phyloP scores from a whole-genome alignment of 2,888 invertebrate species.

The Drosophila basisetae region DNA sequence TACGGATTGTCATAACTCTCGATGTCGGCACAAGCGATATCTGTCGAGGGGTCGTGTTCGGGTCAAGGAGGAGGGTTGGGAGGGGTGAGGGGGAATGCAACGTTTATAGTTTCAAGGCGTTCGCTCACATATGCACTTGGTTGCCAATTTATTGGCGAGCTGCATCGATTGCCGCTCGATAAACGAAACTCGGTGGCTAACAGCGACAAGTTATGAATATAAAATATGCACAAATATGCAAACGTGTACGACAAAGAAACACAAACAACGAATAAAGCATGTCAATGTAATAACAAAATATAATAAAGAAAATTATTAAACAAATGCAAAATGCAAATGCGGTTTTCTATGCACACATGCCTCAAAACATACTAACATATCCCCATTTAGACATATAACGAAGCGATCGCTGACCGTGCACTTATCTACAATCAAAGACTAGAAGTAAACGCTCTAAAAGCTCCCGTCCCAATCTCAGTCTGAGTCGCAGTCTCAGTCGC shows the following conservation, averaged over 20 bases:
- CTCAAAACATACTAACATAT: constrained; percentile 1
- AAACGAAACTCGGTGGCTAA: constrained; percentile 51
- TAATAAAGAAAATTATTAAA: constrained; percentile 79
- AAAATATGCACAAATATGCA: constrained; percentile 82
- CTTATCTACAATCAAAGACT: constrained; percentile 74
- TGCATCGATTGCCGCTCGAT: constrained; percentile 79
- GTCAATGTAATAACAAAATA: constrained; percentile 77
- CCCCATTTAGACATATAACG: constrained; percentile 13
- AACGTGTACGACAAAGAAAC: constrained; percentile 58
- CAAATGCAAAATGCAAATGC: constrained; percentile 69
- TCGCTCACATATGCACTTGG: constrained; percentile 43
- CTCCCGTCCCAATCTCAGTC: constrained; percentile 54
- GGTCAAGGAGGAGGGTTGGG: constrained; percentile 33
- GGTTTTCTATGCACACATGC: constrained; percentile 32
- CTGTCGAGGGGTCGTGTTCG: constrained; percentile 27
- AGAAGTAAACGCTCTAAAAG: constrained; percentile 77
- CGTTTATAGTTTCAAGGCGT: constrained; percentile 68
- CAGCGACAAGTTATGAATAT: constrained; percentile 81
- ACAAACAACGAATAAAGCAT: constrained; percentile 72
- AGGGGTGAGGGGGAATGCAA: background rate
- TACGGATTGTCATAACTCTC: constrained; percentile 76
- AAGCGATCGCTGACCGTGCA: constrained; percentile 38
- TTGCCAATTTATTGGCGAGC: constrained; percentile 77
- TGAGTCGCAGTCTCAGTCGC: background rate
- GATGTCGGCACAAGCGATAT: constrained; percentile 34